These are phyloP conservation scores for Antrozous pallidus DNA, from an alignment of 2,797 vertebrate species.

Conservation along the genomic window DNA sequence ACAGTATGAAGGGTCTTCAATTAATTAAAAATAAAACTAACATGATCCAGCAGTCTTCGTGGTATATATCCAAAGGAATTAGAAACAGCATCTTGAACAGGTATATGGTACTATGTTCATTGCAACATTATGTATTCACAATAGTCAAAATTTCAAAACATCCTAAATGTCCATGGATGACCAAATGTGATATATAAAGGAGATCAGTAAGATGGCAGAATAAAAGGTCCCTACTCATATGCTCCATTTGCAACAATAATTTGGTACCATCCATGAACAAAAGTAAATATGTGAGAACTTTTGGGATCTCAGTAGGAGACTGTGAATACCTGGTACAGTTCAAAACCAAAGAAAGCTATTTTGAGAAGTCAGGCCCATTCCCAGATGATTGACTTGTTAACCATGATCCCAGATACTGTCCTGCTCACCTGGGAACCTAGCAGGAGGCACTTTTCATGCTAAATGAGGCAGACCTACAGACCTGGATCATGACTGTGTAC, in stretches of 20 bases:
- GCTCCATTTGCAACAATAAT: not conserved
- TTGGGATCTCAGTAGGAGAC: not conserved
- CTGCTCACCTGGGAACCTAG: not conserved
- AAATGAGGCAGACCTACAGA: not conserved
- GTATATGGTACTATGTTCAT: not conserved
- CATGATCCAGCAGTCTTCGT: not conserved
- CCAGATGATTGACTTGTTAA: not conserved
- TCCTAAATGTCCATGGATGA: not conserved
- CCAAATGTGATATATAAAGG: not conserved
- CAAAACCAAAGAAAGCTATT: not conserved
- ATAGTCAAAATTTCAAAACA: not conserved
- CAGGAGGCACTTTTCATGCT: not conserved
- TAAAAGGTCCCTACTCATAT: not conserved
- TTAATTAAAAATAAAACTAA: not conserved
- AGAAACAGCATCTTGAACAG: not conserved
- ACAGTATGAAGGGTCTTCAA: not conserved
- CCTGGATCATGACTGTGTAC: not conserved
- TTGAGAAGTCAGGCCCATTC: not conserved
- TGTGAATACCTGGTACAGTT: not conserved
- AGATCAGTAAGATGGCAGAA: not conserved
- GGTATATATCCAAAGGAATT: not conserved
- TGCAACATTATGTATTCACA: not conserved
- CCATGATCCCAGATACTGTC: not conserved
- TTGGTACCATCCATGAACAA: not conserved
- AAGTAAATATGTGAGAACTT: not conserved